Base-by-base conservation (phyloP, 1,140 invertebrate genomes). In the Chymomyza costata region DNA sequence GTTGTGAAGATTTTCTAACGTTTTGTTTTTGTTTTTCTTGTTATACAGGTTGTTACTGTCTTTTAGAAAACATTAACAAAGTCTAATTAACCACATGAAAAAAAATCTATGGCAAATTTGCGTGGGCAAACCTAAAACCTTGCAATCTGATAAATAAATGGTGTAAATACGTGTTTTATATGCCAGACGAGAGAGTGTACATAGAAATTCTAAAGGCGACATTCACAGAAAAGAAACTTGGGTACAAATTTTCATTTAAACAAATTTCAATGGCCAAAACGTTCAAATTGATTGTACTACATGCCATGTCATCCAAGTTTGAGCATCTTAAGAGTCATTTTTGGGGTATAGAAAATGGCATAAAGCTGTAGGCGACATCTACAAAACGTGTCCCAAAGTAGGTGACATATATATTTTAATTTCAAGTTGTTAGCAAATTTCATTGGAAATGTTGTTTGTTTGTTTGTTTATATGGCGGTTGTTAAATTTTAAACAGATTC, bases 51-150 rank as follows among this genome's bases (percentile, higher is more conserved):
- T n/a, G n/a, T n/a, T n/a, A n/a, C n/a, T n/a, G n/a, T n/a, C n/a
- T n/a, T n/a, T n/a, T n/a, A n/a, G n/a, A n/a, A n/a, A n/a, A n/a
- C n/a, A n/a, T n/a, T n/a, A n/a, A n/a, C 52, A 73, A 74, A 74
- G 70, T 74, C 70, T 74, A 74, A 74, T 74, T 74, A 74, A 74
- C 70, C 70, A 76, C 70, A 74, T 74, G 69, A 68, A 50, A 60
- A 74, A 68, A 74, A 71, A 74, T 74, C 70, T 76, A 74, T 65
- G 65, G 34, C 14, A 69, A 69, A 76, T 65, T 74, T 65, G 70
- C 70, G 65, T 74, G 70, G 45, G 49, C 47, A 44, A 59, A 25
- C 45, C 25, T 35, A n/a, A n/a, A n/a, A n/a, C n/a, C n/a, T n/a
- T 39, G 32, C 50, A 39, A 65, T 61, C 50, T 46, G 40, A 54